These are phyloP conservation scores for Upupa epops DNA, from an alignment of 2,113 vertebrate species.

Conservation along the genomic window DNA sequence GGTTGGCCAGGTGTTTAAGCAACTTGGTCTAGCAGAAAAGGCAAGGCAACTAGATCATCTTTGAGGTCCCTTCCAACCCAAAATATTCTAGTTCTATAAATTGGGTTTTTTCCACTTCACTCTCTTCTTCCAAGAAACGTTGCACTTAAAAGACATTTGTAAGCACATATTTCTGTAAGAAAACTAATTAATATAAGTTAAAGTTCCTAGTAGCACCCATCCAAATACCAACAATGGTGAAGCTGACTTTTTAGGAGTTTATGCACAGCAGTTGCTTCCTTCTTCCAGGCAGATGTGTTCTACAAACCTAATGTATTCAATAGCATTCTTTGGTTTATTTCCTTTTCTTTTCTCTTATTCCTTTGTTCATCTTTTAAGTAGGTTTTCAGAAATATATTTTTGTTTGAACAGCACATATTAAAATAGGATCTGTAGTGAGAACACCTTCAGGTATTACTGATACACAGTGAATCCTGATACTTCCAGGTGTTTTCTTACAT, in stretches of 20 bases:
- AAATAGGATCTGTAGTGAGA: neutral
- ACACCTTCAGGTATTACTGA: neutral
- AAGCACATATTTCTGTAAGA: neutral
- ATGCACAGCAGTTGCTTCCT: neutral
- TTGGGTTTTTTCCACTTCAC: neutral
- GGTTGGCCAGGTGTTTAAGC: too few species aligned
- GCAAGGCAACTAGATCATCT: too few species aligned
- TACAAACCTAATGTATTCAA: neutral
- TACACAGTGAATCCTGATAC: neutral
- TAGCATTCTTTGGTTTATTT: neutral
- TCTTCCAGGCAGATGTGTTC: neutral
- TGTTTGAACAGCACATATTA: neutral
- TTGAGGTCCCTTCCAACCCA: too few species aligned
- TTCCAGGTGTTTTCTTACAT: neutral
- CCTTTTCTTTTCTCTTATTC: fast-evolving
- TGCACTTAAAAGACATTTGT: neutral
- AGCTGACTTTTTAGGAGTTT: neutral
- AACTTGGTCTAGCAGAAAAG: too few species aligned
- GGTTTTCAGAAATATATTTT: neutral
- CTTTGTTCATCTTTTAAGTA: neutral
- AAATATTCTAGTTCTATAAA: too few species aligned
- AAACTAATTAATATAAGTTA: neutral
- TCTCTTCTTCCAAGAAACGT: neutral
- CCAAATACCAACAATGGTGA: neutral
- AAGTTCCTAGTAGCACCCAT: neutral